A percentile compares a stretch with the other conserved stretches of the same genome.
These are phyloP conservation scores for Laterallus jamaicensis DNA, from an alignment of 2,113 vertebrate genomes.

Conservation along the genomic window DNA sequence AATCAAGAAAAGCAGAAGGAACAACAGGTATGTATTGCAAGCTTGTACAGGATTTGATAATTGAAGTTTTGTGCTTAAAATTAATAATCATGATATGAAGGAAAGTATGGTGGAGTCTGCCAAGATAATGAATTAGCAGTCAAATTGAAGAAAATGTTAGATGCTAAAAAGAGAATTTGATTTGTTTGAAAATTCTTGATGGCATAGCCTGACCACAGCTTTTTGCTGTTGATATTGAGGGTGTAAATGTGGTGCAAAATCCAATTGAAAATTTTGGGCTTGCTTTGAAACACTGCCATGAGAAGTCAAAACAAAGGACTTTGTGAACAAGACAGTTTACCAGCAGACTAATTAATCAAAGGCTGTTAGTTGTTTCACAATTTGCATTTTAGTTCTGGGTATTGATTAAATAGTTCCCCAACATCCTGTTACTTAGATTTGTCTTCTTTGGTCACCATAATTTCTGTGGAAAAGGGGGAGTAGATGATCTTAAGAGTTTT, in stretches of 20 bases:
- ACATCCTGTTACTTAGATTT: not conserved
- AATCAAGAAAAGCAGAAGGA: constrained; percentile 94
- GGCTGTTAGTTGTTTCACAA: not conserved
- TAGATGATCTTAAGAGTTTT: not conserved
- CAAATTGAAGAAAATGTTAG: not conserved
- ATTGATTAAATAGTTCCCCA: not conserved
- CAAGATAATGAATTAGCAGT: not conserved
- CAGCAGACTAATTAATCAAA: not conserved
- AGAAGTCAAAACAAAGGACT: not conserved
- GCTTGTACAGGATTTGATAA: not conserved
- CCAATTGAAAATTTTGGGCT: not conserved
- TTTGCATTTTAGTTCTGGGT: not conserved
- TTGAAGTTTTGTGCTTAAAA: not conserved
- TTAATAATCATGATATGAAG: not conserved
- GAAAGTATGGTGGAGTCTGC: not conserved
- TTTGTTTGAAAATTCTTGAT: not conserved
- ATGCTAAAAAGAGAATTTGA: not conserved
- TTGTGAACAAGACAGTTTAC: not conserved
- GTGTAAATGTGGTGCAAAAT: not conserved
- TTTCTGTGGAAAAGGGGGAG: not conserved
- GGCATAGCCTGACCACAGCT: not conserved
- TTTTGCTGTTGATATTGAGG: not conserved
- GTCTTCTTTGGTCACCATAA: not conserved
- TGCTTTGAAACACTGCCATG: not conserved
- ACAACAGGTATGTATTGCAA: constrained; percentile 86